A percentile compares a stretch with the other conserved stretches of the same genome.
Evolutionary conservation across 2,113 vertebrate species (phyloP).

Genomic region (Motacilla alba): DNA sequence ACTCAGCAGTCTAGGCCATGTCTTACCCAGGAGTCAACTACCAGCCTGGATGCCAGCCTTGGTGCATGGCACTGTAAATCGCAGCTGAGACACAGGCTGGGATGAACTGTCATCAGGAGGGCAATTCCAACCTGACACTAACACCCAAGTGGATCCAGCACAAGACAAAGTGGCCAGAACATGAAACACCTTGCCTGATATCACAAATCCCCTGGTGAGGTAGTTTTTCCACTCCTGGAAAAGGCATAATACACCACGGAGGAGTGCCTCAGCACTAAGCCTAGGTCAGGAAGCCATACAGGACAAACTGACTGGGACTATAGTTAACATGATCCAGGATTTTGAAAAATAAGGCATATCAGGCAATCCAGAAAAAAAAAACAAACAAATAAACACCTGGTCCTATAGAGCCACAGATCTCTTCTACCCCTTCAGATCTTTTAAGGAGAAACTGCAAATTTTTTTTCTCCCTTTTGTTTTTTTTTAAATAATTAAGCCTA

Average conservation of each 20-base stretch:
- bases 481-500: neutral
- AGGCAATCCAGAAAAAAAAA: neutral
- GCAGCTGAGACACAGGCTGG: neutral
- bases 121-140: neutral
- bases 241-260: neutral
- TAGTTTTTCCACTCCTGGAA: neutral
- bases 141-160: neutral
- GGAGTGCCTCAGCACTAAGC: neutral
- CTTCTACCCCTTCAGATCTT: neutral
- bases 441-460: neutral
- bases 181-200: neutral
- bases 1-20: neutral
- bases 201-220: neutral
- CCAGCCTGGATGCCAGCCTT: neutral
- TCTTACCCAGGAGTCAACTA: neutral
- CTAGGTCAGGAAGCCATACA: neutral
- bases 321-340: neutral
- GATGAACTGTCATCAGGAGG: neutral
- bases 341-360: neutral
- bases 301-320: neutral
- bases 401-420: neutral
- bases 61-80: neutral
- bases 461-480: neutral
- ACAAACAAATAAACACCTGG: neutral
- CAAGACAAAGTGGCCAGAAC: neutral